Evolutionary conservation across 2,113 vertebrate species (phyloP), one percentile per base, ranked within the genome.

Genomic region (Pseudorectes ferrugineus): DNA sequence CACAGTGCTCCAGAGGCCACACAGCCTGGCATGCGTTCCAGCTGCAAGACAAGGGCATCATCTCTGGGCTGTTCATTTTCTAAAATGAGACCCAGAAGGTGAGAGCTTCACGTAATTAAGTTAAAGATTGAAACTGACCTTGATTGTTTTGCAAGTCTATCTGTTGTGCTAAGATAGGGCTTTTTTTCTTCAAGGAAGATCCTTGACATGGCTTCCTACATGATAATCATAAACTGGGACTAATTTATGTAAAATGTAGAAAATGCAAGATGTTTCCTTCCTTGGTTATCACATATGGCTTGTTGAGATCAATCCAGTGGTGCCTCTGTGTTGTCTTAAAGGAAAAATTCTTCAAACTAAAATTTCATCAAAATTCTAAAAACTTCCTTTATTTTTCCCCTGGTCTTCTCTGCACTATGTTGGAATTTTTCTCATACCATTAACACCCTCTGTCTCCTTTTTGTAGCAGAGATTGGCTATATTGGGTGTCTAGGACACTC

Each of bases 1-100:
- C 1, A 3, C 2, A 1, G 11, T n/a, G 45, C 43, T 54, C 18
- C 67, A 33, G 49, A 2, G 23, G 38, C 19, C 73, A 8, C 66
- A 10, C 16, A 65, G 38, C 35, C 40, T 52, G 71, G 28, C 1
- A 0, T 16, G 0, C 9, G 1, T 11, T 42, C 38, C 54, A 9
- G 38, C n/a, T 40, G 49, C 28, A 33, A 16, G 58, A 9, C 51
- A 61, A 20, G 14, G 3, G 25, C 0, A 1, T 35, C 49, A 33
- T 43, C 0, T 0, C 46, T 4, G 49, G 38, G 31, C 43, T 55
- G 8, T 23, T 63, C 7, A 5, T 28, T 40, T 58, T 26, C 86
- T 36, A 26, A 54, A 54, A 29, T 31, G 38, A 66, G 22, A 18
- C 21, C 49, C 29, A 26, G 24, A 28, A 43, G 16, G 24, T 40